Percentiles rank a stretch among this genome's conserved stretches.
These are phyloP conservation scores for Papilio elwesi DNA, from an alignment of 2,888 invertebrate species.

Conservation along the genomic window DNA sequence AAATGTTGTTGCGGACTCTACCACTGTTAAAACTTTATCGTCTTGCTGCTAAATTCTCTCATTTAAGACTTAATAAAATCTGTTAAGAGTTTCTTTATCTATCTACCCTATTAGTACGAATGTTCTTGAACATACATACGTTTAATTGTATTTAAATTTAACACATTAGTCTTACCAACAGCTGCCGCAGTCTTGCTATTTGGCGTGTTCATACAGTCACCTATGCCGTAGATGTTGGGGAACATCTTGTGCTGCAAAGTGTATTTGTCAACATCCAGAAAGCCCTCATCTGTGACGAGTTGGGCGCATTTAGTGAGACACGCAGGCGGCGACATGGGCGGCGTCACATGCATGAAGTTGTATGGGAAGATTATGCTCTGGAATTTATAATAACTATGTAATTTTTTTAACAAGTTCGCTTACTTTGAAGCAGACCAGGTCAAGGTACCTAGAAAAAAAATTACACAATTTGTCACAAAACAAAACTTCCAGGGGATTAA, in stretches of 20 bases:
- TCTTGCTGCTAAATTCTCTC: no score
- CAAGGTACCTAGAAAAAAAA: no score
- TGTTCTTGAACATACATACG: no score
- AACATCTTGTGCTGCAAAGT: slow-evolving; percentile 91
- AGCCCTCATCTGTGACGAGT: slow-evolving; percentile 89
- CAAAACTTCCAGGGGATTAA: no score
- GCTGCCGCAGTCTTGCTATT: slow-evolving; percentile 98
- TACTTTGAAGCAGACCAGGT: no score
- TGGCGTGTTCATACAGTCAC: slow-evolving; percentile 95
- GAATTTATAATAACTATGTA: slow-evolving; percentile 1
- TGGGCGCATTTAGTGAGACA: slow-evolving; percentile 84
- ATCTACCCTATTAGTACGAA: no score
- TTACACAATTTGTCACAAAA: no score
- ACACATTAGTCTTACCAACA: slow-evolving; percentile 86
- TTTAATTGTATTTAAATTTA: background rate
- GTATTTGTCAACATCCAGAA: slow-evolving; percentile 88
- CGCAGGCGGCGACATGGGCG: slow-evolving; percentile 92
- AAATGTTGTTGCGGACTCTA: no score
- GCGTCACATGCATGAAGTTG: slow-evolving; percentile 93
- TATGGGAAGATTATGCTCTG: slow-evolving; percentile 83
- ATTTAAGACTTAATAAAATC: no score
- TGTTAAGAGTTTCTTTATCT: no score
- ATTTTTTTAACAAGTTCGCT: no score
- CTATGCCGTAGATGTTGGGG: slow-evolving; percentile 94
- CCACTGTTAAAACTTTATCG: no score